Conservation (phyloP, 2,797 vertebrate species). For the Molossus alvarezi region DNA sequence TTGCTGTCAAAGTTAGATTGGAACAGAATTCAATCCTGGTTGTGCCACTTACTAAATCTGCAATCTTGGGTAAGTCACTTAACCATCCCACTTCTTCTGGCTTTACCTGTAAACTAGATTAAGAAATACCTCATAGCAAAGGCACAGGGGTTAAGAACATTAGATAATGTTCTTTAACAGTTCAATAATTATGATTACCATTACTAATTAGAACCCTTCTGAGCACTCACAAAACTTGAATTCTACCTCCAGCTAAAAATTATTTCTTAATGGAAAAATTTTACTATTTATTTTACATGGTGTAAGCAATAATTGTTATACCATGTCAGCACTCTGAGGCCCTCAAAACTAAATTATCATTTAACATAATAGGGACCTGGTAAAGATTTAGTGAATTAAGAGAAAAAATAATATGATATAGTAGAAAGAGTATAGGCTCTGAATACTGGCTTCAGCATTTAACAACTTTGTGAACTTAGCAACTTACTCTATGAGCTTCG, state of each 20-base stretch:
- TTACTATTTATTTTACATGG: constrained; percentile 44
- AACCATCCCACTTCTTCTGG: neutral
- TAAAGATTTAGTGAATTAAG: constrained; percentile 39
- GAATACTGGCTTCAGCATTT: constrained; percentile 7
- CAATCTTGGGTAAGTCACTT: neutral
- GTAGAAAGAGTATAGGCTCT: constrained; percentile 14
- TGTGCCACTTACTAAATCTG: constrained; percentile 12
- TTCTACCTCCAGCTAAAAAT: constrained; percentile 48
- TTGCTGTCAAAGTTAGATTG: neutral
- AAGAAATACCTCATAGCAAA: constrained; percentile 53
- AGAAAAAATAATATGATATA: constrained; percentile 21
- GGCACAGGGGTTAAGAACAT: constrained; percentile 1
- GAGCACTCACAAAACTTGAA: constrained; percentile 59
- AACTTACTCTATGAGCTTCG: constrained; percentile 43
- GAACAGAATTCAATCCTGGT: neutral
- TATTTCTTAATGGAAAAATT: constrained; percentile 42
- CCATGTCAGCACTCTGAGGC: neutral
- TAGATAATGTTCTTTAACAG: constrained; percentile 56
- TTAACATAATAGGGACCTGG: constrained; percentile 29
- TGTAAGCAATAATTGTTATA: constrained; percentile 58
- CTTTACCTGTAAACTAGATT: constrained; percentile 21
- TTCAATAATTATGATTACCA: constrained; percentile 55
- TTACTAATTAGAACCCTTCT: constrained; percentile 12
- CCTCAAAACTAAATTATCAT: constrained; percentile 37
- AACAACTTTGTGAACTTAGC: constrained; percentile 37